Percentiles rank a stretch among this genome's conserved stretches.
These are phyloP conservation scores for Arothron firmamentum DNA, from an alignment of 2,113 vertebrate species.

Conservation along the genomic window DNA sequence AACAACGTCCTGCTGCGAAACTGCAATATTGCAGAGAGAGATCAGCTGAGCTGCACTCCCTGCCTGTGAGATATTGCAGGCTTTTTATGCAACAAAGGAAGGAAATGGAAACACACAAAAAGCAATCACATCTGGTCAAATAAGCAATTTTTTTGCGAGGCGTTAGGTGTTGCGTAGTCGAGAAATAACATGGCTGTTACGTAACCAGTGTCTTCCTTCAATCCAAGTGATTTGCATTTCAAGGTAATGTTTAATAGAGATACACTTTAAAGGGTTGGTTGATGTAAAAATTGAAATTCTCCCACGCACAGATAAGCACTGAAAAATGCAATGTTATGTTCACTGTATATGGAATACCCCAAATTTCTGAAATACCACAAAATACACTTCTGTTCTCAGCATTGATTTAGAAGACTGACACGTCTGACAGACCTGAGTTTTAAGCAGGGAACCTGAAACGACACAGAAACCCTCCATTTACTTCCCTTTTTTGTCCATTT, in stretches of 20 bases:
- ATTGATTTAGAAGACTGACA: too few species aligned
- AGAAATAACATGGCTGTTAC: constrained; percentile 10
- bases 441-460: too few species aligned
- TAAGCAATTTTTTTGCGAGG: constrained; percentile 28
- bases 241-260: neutral
- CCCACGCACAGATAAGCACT: too few species aligned
- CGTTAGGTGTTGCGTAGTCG: neutral
- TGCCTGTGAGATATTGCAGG: constrained; percentile 20
- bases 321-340: too few species aligned
- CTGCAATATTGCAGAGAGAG: constrained; percentile 42
- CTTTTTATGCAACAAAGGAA: constrained; percentile 47
- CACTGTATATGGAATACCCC: too few species aligned
- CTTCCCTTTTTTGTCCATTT: neutral
- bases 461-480: constrained; percentile 1
- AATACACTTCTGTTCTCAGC: too few species aligned
- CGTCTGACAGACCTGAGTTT: too few species aligned
- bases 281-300: too few species aligned
- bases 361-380: too few species aligned
- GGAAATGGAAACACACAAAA: constrained; percentile 46
- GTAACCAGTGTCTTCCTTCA: constrained; percentile 14
- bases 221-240: neutral
- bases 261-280: too few species aligned
- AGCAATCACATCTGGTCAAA: constrained; percentile 6
- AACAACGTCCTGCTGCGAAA: constrained; percentile 43
- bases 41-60: constrained; percentile 38